Base-by-base conservation (phyloP, 2,797 vertebrate species). In the Centropyge bicolor region DNA sequence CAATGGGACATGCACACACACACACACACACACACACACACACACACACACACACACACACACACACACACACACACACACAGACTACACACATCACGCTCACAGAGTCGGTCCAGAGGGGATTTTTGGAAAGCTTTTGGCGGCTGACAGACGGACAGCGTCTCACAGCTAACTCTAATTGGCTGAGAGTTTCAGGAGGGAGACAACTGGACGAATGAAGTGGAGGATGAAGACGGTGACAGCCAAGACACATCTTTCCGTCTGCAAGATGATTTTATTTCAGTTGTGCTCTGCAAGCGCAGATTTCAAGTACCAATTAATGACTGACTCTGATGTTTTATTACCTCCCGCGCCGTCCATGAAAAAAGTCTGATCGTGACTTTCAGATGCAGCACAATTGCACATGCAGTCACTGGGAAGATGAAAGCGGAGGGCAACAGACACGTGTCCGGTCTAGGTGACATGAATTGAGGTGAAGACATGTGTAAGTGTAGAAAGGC, bases 141-240 rank as follows among this genome's bases (percentile, higher is more conserved):
- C 52, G 36, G 78, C 89, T 89, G 89, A 89, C 84, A 88, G 88
- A 87, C 35, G 70, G 85, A 91, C 80, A 59, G 60, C 73, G 8
- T 81, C 78, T 85, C 81, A 75, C 68, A 83, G 61, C 70, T 74
- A 45, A 76, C 86, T 88, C 83, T 93, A 93, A 93, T 93, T 94
- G 91, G 90, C 78, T 68, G 71, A 80, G 77, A 76, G 75, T 81
- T 88, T 74, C 76, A 79, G 78, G 74, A 87, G 71, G 62, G 40
- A 88, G 86, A 79, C 59, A 64, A 87, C 27, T 49, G 86, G 76
- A 73, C 68, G 22, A 55, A 89, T 72, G 65, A 74, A 89, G 83
- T 35, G 2, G 65, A 86, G 73, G 86, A 80, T 64, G 35, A 78
- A 80, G 78, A 75, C 64, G 16, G 65, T 66, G 76, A 78, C 81